Percentiles rank a stretch among this genome's conserved stretches.
Evolutionary conservation across 2,888 invertebrate genomes (phyloP).

Genomic region (Xanthorhoe spadicearia): DNA sequence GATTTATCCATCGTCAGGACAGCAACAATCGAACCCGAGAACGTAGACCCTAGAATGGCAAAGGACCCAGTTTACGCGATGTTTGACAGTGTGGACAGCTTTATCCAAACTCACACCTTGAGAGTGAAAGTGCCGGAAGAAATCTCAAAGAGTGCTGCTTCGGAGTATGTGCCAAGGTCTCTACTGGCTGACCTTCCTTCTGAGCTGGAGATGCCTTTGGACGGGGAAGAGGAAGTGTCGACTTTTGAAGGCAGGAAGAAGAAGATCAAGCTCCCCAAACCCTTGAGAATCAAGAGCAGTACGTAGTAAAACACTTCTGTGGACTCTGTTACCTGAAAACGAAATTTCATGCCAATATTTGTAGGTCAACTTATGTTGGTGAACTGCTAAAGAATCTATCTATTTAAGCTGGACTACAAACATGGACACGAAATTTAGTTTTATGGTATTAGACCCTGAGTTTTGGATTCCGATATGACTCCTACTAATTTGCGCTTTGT

Average conservation of each 20-base stretch:
- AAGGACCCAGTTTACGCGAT: slow-evolving; percentile 85
- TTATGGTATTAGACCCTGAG: too few species aligned
- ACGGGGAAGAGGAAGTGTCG: slow-evolving; percentile 79
- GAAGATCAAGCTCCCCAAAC: slow-evolving; percentile 82
- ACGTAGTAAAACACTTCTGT: slow-evolving; percentile 43
- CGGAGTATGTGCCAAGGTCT: slow-evolving; percentile 86
- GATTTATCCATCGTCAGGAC: slow-evolving; percentile 89
- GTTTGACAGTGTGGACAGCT: slow-evolving; percentile 90
- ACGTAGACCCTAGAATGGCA: slow-evolving; percentile 76
- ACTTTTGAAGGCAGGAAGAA: slow-evolving; percentile 79
- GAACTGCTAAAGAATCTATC: too few species aligned
- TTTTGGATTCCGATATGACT: slow-evolving; percentile 7
- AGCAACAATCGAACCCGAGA: slow-evolving; percentile 72
- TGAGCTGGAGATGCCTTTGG: slow-evolving; percentile 89
- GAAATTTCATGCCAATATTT: too few species aligned
- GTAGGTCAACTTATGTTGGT: too few species aligned
- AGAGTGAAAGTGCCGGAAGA: slow-evolving; percentile 90
- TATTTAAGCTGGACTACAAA: too few species aligned
- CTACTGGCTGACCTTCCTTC: slow-evolving; percentile 86
- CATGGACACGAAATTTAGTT: too few species aligned
- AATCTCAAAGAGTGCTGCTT: slow-evolving; percentile 82
- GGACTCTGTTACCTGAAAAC: too few species aligned
- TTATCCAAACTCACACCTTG: slow-evolving; percentile 90
- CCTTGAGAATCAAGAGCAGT: slow-evolving; percentile 82
- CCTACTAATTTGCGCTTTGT: slow-evolving; percentile 25